Conservation (phyloP, 2,888 invertebrate species). For the Deroplatys truncata region DNA sequence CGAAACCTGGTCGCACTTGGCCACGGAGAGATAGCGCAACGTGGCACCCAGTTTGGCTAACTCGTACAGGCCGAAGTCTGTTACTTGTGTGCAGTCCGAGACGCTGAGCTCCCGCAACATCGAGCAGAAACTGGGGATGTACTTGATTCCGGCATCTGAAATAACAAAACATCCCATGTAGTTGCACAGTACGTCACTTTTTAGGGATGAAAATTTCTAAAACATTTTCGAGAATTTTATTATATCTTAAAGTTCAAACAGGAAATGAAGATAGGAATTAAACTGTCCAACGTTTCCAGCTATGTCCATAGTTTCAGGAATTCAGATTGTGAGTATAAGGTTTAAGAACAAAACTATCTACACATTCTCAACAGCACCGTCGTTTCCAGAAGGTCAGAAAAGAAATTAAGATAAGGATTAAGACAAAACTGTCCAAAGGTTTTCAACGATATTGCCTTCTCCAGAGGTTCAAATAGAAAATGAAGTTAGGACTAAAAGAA, state of each 20-base stretch:
- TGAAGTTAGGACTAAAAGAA: no score
- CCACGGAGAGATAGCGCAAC: constrained; percentile 87
- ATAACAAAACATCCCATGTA: constrained; percentile 34
- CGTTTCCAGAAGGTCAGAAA: no score
- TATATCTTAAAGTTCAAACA: not conserved
- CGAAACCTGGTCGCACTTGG: constrained; percentile 84
- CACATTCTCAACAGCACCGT: no score
- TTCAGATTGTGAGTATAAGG: no score
- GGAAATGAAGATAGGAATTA: no score
- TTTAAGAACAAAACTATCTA: no score
- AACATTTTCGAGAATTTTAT: not conserved
- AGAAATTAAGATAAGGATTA: no score
- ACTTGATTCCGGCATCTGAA: constrained; percentile 83
- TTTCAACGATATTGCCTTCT: no score
- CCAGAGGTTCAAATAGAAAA: no score
- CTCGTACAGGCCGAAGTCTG: constrained; percentile 88
- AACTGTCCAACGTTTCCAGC: no score
- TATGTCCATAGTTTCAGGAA: no score
- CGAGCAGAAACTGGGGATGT: constrained; percentile 83
- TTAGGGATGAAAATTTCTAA: constrained; percentile 20
- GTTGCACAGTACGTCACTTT: constrained; percentile 11
- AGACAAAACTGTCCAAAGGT: no score
- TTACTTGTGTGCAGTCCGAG: constrained; percentile 83
- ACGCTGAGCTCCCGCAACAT: constrained; percentile 82
- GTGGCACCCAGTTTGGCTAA: constrained; percentile 81